A percentile compares a stretch with the other conserved stretches of the same genome.
Evolutionary conservation across 2,797 vertebrate species (phyloP).

Genomic region (Protosalanx chinensis): DNA sequence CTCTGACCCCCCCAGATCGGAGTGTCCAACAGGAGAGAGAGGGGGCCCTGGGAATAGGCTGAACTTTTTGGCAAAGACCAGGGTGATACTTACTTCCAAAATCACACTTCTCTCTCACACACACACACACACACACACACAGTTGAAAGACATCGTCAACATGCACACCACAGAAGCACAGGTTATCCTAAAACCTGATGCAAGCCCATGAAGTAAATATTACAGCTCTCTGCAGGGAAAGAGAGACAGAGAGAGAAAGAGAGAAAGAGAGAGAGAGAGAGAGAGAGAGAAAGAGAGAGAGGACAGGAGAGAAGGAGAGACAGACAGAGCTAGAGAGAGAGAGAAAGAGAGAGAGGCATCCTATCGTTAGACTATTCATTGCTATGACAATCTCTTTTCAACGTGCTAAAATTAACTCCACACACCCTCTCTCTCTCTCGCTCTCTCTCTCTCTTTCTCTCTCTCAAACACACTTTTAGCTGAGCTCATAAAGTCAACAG

Average conservation of each 20-base stretch:
- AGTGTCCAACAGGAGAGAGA: conserved; percentile 38
- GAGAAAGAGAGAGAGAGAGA: conserved; percentile 11
- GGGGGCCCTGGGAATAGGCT: conserved; percentile 28
- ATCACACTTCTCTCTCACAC: not conserved
- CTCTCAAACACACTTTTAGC: not conserved
- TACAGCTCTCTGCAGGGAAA: conserved; percentile 32
- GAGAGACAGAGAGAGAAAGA: conserved; percentile 8
- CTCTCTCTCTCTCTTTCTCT: not conserved
- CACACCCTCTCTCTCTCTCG: not conserved
- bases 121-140: not conserved
- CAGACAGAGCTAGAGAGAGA: conserved; percentile 1
- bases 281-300: conserved; percentile 9
- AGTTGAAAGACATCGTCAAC: too few species aligned
- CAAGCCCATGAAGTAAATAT: conserved; percentile 36
- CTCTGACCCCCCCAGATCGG: conserved; percentile 39
- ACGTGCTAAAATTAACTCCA: not conserved
- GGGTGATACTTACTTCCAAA: conserved; percentile 8
- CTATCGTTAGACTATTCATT: conserved; percentile 23
- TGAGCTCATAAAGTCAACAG: conserved; percentile 20
- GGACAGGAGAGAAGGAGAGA: too few species aligned
- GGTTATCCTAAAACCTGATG: conserved; percentile 14
- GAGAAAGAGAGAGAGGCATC: conserved; percentile 19
- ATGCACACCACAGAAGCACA: conserved; percentile 8
- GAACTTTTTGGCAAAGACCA: conserved; percentile 27
- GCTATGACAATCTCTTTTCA: conserved; percentile 14